Evolutionary conservation across 1,140 invertebrate species (phyloP), one percentile per base, ranked within the genome.

Genomic region (Bactericera cockerelli): DNA sequence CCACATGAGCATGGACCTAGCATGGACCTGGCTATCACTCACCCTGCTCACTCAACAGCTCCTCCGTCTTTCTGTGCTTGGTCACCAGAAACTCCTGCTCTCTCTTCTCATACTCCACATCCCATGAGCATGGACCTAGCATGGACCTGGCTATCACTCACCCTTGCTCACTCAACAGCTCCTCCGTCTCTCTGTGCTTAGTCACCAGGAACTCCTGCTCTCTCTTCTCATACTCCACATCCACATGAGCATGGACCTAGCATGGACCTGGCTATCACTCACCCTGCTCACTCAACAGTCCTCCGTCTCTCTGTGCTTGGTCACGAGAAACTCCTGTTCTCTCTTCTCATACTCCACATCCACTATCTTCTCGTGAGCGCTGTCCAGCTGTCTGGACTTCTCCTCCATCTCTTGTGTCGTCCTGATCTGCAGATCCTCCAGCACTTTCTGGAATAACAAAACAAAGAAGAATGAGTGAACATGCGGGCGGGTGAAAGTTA

Each of bases 201-300:
- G 33, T 36, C 33, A 36, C n/a, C n/a, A n/a, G n/a, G n/a, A n/a
- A n/a, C n/a, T n/a, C n/a, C n/a, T n/a, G n/a, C n/a, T n/a, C n/a
- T n/a, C n/a, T n/a, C n/a, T n/a, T n/a, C n/a, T n/a, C n/a, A n/a
- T n/a, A n/a, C n/a, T n/a, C n/a, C n/a, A n/a, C n/a, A n/a, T n/a
- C n/a, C n/a, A n/a, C n/a, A n/a, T n/a, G n/a, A n/a, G n/a, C n/a
- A n/a, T n/a, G n/a, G n/a, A n/a, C n/a, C n/a, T n/a, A n/a, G n/a
- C n/a, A n/a, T n/a, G n/a, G n/a, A n/a, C n/a, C n/a, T n/a, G n/a
- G n/a, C n/a, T n/a, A n/a, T n/a, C n/a, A n/a, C 42, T 22, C 19
- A 49, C 42, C 42, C 19, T 49, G 42, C n/a, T 49, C 42, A 49
- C 42, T 49, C 42, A 49, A 49, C 42, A 49, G 3, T 49, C n/a